Evolutionary conservation across 2,888 invertebrate genomes (phyloP).

Genomic region (Tromatobia lineatoria): DNA sequence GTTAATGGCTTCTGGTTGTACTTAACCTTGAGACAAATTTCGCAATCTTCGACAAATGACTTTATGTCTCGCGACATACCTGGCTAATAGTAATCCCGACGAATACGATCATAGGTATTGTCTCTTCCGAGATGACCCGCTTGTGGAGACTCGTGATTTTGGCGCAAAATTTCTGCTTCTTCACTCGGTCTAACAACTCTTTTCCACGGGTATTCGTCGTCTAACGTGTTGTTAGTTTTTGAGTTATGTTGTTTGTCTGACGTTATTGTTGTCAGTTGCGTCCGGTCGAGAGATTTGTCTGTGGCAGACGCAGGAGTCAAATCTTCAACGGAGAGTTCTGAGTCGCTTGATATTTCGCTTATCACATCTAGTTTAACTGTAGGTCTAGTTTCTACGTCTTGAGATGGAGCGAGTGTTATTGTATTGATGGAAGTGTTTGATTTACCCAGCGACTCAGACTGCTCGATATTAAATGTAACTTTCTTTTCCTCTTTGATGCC

Average conservation of each 20-base stretch:
- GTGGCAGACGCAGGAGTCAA: too few relatives aligned
- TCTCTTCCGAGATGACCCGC: constrained; percentile 56
- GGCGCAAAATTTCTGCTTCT: background rate
- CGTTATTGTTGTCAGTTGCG: too few relatives aligned
- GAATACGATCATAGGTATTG: constrained; percentile 46
- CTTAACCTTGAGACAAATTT: constrained; percentile 42
- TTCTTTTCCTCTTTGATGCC: constrained; percentile 49
- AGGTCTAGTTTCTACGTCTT: too few relatives aligned
- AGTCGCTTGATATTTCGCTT: too few relatives aligned
- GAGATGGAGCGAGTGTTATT: constrained; percentile 80
- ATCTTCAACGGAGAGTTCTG: too few relatives aligned
- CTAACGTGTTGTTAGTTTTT: too few relatives aligned
- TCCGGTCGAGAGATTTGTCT: too few relatives aligned
- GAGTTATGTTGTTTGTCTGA: too few relatives aligned
- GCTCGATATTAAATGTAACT: constrained; percentile 16
- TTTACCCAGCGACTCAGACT: constrained; percentile 21
- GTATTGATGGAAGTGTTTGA: too few relatives aligned
- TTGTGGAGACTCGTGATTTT: too few relatives aligned
- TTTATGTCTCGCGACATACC: constrained; percentile 46
- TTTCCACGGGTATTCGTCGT: constrained; percentile 57
- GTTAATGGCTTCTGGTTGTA: constrained; percentile 44
- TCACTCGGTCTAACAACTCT: constrained; percentile 18
- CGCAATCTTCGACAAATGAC: constrained; percentile 37
- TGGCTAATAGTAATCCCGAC: constrained; percentile 52
- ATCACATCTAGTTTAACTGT: too few relatives aligned